Conservation (phyloP, 2,797 vertebrate genomes). For the Acestrorhynchus altus region DNA sequence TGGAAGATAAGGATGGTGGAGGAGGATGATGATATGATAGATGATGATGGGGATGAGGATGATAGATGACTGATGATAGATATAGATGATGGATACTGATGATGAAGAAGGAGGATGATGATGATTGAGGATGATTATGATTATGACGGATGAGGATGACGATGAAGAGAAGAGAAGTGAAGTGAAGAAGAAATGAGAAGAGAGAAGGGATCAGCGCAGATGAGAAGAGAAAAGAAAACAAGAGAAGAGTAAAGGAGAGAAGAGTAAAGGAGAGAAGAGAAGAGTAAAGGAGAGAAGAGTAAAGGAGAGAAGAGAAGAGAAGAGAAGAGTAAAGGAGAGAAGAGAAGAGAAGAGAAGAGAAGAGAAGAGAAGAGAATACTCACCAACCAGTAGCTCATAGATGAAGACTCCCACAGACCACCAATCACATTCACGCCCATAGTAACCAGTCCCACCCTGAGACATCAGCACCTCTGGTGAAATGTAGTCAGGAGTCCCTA, state of each 20-base stretch:
- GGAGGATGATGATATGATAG: no score
- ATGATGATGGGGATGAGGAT: no score
- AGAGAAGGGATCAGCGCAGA: no score
- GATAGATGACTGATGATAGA: no score
- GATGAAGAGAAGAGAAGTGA: neutral
- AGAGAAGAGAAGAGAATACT: slow-evolving; percentile 68
- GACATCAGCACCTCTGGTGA: slow-evolving; percentile 96
- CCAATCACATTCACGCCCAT: slow-evolving; percentile 97
- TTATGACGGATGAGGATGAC: no score
- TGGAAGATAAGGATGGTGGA: no score
- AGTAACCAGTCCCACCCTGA: slow-evolving; percentile 91
- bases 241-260: no score
- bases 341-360: neutral
- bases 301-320: neutral
- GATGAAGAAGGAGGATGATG: no score
- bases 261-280: neutral
- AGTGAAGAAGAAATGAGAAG: neutral
- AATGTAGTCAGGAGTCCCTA: slow-evolving; percentile 98
- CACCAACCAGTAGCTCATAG: slow-evolving; percentile 94
- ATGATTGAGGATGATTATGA: no score
- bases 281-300: neutral
- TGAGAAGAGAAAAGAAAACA: neutral
- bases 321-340: no score
- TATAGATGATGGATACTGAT: no score
- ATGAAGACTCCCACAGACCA: slow-evolving; percentile 98